Conservation (phyloP, 2,113 vertebrate genomes). For the Gallinago media region DNA sequence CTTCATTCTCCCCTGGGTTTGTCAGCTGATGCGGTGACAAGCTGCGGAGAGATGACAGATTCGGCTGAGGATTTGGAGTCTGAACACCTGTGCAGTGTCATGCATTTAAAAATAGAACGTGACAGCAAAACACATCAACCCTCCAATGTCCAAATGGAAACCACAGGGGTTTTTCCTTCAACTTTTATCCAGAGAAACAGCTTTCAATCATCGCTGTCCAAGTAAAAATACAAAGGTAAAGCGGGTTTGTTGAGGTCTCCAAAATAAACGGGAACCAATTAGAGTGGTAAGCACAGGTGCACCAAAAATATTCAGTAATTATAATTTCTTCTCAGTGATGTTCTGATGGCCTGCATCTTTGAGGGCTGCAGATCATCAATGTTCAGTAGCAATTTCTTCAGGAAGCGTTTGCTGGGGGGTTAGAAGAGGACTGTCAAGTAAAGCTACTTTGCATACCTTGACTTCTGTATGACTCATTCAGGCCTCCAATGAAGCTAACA, state of each 20-base stretch:
- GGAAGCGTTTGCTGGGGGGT: background rate
- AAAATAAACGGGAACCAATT: background rate
- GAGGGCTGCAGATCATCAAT: background rate
- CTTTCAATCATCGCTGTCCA: background rate
- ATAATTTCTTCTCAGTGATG: background rate
- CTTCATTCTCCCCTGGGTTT: constrained; percentile 9
- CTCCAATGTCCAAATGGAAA: constrained; percentile 57
- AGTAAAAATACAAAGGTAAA: background rate
- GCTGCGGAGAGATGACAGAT: constrained; percentile 47
- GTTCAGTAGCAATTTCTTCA: background rate
- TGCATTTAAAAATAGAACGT: constrained; percentile 59
- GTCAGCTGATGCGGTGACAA: constrained; percentile 36
- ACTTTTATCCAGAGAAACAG: constrained; percentile 14
- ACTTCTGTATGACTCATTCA: background rate
- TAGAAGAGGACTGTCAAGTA: background rate
- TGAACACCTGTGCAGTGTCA: constrained; percentile 69
- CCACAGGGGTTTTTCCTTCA: constrained; percentile 36
- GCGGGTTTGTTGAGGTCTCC: background rate
- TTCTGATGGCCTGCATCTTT: background rate
- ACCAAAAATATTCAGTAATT: background rate
- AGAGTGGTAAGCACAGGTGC: background rate
- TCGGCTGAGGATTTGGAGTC: constrained; percentile 32
- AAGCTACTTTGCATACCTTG: background rate
- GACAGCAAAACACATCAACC: constrained; percentile 55
- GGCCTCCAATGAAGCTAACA: background rate